Conservation (phyloP, 1,140 invertebrate species). For the Cryptotermes secundus region DNA sequence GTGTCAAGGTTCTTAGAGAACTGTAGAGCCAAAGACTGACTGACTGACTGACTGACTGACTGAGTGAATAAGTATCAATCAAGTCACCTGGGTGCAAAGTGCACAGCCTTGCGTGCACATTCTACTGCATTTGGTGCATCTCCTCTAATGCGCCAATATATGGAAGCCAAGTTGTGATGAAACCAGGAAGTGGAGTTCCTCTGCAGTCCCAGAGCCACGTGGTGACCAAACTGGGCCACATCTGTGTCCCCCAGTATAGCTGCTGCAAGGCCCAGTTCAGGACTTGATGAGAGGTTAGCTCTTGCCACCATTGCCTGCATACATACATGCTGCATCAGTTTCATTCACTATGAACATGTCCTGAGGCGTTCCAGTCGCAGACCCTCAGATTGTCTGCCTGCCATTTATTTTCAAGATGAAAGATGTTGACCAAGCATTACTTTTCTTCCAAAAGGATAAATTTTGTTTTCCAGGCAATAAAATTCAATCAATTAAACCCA, state of each 20-base stretch:
- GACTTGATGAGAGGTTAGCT: conserved; percentile 59
- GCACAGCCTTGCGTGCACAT: conserved; percentile 74
- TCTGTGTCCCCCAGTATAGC: background rate
- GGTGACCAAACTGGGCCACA: conserved; percentile 59
- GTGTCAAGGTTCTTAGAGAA: too few species aligned
- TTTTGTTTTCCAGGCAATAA: too few species aligned
- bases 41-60: too few species aligned
- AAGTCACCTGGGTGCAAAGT: conserved; percentile 72
- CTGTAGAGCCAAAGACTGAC: too few species aligned
- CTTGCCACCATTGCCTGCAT: conserved; percentile 62
- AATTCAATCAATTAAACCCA: too few species aligned
- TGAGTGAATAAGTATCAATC: too few species aligned
- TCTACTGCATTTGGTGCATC: conserved; percentile 76
- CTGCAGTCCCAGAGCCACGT: conserved; percentile 61
- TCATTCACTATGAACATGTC: too few species aligned
- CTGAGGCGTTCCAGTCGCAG: too few species aligned
- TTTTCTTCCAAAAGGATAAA: too few species aligned
- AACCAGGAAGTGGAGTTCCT: conserved; percentile 80
- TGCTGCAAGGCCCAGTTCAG: conserved; percentile 50
- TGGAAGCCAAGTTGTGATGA: conserved; percentile 78
- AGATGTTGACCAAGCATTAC: too few species aligned
- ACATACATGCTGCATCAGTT: background rate
- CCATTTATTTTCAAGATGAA: too few species aligned
- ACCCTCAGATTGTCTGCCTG: too few species aligned
- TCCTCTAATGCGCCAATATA: conserved; percentile 83